A percentile compares a stretch with the other conserved stretches of the same genome.
Evolutionary conservation across 2,888 invertebrate species (phyloP).

Genomic region (Apoda limacodes): DNA sequence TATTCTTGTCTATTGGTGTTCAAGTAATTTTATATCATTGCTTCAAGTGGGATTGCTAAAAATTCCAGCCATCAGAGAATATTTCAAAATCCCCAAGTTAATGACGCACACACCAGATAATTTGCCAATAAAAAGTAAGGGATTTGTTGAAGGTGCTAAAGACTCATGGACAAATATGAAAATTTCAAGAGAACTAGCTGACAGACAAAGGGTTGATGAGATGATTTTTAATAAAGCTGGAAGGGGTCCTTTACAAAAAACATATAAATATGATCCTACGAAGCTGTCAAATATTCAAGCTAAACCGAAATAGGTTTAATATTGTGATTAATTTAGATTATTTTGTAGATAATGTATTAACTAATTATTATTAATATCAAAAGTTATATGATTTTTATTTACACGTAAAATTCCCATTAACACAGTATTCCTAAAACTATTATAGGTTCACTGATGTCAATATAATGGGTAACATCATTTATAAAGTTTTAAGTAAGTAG

Average conservation of each 20-base stretch:
- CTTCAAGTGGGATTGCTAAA: constrained; percentile 82
- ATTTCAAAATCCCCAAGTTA: constrained; percentile 79
- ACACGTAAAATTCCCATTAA: too few species aligned
- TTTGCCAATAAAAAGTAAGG: constrained; percentile 78
- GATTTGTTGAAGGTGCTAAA: constrained; percentile 82
- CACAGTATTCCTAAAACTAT: too few species aligned
- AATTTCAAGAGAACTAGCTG: constrained; percentile 80
- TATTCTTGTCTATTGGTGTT: constrained; percentile 90
- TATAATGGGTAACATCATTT: too few species aligned
- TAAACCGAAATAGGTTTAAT: constrained; percentile 60
- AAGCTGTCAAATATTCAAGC: constrained; percentile 65
- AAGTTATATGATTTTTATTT: background rate
- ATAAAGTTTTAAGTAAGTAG: too few species aligned
- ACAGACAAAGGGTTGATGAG: constrained; percentile 80
- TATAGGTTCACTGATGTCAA: too few species aligned
- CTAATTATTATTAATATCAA: background rate
- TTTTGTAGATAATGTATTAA: background rate
- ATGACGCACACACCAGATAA: constrained; percentile 66
- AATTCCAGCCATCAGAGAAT: constrained; percentile 78
- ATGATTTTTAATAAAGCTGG: constrained; percentile 87
- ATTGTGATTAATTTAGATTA: constrained; percentile 19
- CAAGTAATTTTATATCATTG: constrained; percentile 88
- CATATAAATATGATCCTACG: constrained; percentile 87
- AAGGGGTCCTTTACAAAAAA: constrained; percentile 87
- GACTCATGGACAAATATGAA: constrained; percentile 88